Base-by-base conservation (phyloP, 2,113 vertebrate species). In the Oenanthe melanoleuca region DNA sequence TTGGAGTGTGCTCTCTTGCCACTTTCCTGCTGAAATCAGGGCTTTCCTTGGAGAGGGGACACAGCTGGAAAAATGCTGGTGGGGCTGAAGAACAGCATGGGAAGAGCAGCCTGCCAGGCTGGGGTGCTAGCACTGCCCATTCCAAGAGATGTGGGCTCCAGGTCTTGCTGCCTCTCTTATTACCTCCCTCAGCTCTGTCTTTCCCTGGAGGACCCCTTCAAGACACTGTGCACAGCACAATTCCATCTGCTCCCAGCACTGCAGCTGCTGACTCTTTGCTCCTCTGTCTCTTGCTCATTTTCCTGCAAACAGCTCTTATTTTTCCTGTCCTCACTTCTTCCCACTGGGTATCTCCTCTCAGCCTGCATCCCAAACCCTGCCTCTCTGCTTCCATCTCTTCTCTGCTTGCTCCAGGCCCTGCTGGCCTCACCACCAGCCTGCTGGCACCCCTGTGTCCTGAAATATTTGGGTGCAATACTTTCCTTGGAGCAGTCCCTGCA, bases 401-500 rank as follows among this genome's bases (percentile, higher is more conserved):
- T 82, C 49, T 47, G 15, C 61, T 80, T 47, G 38, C 24, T 92
- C 17, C 38, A 34, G 50, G 31, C 78, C 50, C 47, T 55, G 26
- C 56, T 80, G 61, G 16, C 47, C 24, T 80, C 28, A 60, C 22
- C 67, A 47, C 12, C 26, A 69, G 5, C 20, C 10, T 83, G 47
- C 60, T 57, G 77, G 42, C 56, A 53, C 66, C 22, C 44, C 34
- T 1, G 0, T 29, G n/a, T 69, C 50, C 59, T 45, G 50, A 20
- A 45, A 45, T 42, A 56, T 45, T 1, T 16, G 31, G 25, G 24
- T 37, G 24, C 0, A 3, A 19, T 31, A n/a, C 31, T 87, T 15
- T 26, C 56, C 53, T 67, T 11, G 1, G 52, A 70, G 49, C 31
- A 63, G 56, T 19, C 7, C 47, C 60, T 1, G 0, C 0, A 0